Base-by-base conservation (phyloP, 2,797 vertebrate species). In the Syngnathus acus region DNA sequence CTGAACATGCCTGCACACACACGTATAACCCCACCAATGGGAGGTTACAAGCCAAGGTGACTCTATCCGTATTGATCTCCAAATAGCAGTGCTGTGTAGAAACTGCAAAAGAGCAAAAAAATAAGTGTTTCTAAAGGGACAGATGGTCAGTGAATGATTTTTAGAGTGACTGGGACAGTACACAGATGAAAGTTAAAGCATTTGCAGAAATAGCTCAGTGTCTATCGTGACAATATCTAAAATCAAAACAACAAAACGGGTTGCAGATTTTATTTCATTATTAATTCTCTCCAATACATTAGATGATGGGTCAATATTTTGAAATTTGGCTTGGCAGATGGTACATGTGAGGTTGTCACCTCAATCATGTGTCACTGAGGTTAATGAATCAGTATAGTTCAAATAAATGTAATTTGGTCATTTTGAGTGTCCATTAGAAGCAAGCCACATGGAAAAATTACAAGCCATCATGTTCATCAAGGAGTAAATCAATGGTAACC, bases 1-100 rank as follows among this genome's bases (percentile, higher is more conserved):
- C 82, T 81, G 77, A 82, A 83, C 75, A 81, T 72, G 74, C 79
- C 74, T 60, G 47, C 86, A 83, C 40, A 45, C 43, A 45, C 43
- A 78, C 76, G 77, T 64, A 84, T 81, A 86, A 85, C 82, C 84
- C 80, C 83, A 85, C 85, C 84, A 85, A 86, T 80, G 75, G 71
- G 78, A 81, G 84, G 83, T 89, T 90, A 90, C 90, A 91, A 90
- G 87, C 87, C 90, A 92, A 92, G 91, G 91, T 92, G 90, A 92
- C 90, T 91, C 83, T 83, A 91, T 91, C 90, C 91, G 82, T 84
- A 92, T 91, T 80, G 91, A 91, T 92, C 87, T 85, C 79, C 69
- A 82, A 87, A 87, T 85, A 87, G 82, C 75, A 78, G 82, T 67
- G 51, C 76, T 75, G 72, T 75, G 72, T 62, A 67, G 40, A 67